phyloP scores from a whole-genome alignment of 2,888 invertebrate genomes.

The Cosmia trapezina region DNA sequence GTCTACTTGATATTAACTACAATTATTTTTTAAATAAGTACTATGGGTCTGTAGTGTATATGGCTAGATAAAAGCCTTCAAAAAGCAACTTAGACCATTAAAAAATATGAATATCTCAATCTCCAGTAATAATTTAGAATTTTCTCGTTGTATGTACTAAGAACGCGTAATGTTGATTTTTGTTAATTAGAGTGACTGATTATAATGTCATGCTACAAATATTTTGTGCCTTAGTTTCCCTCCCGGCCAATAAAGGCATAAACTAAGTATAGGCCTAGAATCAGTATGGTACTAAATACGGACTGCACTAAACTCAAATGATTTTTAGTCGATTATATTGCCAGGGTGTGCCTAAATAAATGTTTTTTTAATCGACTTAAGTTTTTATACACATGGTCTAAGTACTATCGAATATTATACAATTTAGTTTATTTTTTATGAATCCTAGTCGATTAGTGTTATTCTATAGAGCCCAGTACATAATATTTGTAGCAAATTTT shows the following conservation, averaged over 20 bases:
- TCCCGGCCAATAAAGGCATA: constrained; percentile 34
- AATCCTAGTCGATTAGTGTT: constrained; percentile 42
- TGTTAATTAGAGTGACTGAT: constrained; percentile 72
- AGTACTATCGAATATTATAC: constrained; percentile 55
- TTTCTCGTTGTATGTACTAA: constrained; percentile 65
- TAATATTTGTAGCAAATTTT: constrained; percentile 68
- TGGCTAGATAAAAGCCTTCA: background rate
- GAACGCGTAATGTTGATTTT: constrained; percentile 69
- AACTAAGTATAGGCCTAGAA: constrained; percentile 51
- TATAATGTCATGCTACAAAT: constrained; percentile 72
- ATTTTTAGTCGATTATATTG: constrained; percentile 55
- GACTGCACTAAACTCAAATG: constrained; percentile 23
- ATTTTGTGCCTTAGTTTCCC: constrained; percentile 64
- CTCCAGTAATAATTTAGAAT: constrained; percentile 52
- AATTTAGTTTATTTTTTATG: constrained; percentile 32
- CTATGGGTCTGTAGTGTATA: background rate
- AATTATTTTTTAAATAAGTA: background rate
- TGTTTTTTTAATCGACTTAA: constrained; percentile 44
- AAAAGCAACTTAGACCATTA: constrained; percentile 5
- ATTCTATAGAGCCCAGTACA: constrained; percentile 51
- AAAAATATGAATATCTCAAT: constrained; percentile 15
- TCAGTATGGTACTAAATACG: constrained; percentile 49
- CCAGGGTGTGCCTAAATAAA: constrained; percentile 59
- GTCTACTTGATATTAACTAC: background rate
- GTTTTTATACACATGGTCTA: constrained; percentile 49